A percentile compares a stretch with the other conserved stretches of the same genome.
These are phyloP conservation scores for Uropsilus gracilis DNA, from an alignment of 2,113 vertebrate genomes.

Conservation along the genomic window DNA sequence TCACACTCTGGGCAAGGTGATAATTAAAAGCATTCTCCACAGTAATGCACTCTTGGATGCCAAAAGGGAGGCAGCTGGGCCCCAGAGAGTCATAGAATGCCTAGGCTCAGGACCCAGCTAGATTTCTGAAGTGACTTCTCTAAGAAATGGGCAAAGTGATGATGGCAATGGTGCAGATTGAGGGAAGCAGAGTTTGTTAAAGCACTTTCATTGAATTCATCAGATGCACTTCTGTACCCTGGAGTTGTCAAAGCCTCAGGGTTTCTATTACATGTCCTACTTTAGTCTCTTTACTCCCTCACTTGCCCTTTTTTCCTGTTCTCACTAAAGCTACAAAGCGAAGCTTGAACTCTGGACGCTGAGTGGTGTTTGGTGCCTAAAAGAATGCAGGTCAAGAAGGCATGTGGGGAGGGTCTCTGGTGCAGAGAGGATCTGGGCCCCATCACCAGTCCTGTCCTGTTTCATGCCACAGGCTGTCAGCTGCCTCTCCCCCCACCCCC, in stretches of 20 bases:
- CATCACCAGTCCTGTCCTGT: constrained; percentile 41
- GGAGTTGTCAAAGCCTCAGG: not conserved
- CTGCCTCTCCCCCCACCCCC: constrained; percentile 10
- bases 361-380: not conserved
- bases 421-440: not conserved
- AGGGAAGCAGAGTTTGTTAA: not conserved
- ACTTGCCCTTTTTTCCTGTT: not conserved
- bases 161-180: not conserved
- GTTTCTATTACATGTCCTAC: not conserved
- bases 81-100: not conserved
- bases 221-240: not conserved
- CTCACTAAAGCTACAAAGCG: not conserved
- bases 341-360: constrained; percentile 9
- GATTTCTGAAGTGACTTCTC: not conserved
- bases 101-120: not conserved
- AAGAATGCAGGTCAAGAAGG: constrained; percentile 45
- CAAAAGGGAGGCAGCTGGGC: constrained; percentile 33
- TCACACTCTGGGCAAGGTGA: constrained; percentile 79
- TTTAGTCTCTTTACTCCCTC: not conserved
- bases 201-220: not conserved
- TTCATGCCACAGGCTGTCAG: constrained; percentile 74
- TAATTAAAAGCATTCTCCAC: constrained; percentile 86
- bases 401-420: not conserved
- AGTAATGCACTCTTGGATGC: not conserved
- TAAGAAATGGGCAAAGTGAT: not conserved